Percentiles rank a stretch among this genome's conserved stretches.
phyloP scores from a whole-genome alignment of 1,140 invertebrate genomes.

The Rhopalosiphum padi region DNA sequence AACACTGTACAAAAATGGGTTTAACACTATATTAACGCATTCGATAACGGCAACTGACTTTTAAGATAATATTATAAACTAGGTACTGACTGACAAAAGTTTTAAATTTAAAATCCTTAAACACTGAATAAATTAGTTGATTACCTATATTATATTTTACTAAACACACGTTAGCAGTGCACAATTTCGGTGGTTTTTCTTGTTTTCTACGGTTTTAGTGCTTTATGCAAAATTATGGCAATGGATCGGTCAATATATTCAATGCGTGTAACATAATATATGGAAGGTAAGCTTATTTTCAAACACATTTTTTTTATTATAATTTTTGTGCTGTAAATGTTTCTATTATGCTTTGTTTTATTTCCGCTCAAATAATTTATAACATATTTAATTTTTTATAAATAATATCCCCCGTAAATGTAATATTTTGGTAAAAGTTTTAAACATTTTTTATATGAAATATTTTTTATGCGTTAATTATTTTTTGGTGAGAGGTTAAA shows the following conservation, averaged over 20 bases:
- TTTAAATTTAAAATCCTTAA: background rate
- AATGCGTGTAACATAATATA: conserved; percentile 31
- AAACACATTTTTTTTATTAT: conserved; percentile 33
- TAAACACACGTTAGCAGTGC: conserved; percentile 51
- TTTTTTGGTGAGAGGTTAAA: background rate
- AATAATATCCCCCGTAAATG: background rate
- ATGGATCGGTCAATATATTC: conserved; percentile 43
- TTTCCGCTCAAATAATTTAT: background rate
- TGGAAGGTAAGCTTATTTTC: conserved; percentile 54
- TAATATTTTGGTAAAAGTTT: background rate
- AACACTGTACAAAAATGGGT: conserved; percentile 49
- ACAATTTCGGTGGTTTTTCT: conserved; percentile 53
- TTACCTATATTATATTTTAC: background rate
- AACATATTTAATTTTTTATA: background rate
- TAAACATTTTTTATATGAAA: background rate
- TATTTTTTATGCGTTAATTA: background rate
- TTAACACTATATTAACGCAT: conserved; percentile 44
- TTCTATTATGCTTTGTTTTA: background rate
- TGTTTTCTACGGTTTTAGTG: conserved; percentile 56
- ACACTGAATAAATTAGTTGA: background rate
- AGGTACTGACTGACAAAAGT: conserved; percentile 19
- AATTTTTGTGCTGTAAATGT: background rate
- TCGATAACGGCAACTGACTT: conserved; percentile 21
- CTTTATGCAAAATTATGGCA: conserved; percentile 40
- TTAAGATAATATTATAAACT: background rate